Percentiles rank a stretch among this genome's conserved stretches.
Conservation (phyloP, 1,140 invertebrate genomes). For the Drosophila sucinea region DNA sequence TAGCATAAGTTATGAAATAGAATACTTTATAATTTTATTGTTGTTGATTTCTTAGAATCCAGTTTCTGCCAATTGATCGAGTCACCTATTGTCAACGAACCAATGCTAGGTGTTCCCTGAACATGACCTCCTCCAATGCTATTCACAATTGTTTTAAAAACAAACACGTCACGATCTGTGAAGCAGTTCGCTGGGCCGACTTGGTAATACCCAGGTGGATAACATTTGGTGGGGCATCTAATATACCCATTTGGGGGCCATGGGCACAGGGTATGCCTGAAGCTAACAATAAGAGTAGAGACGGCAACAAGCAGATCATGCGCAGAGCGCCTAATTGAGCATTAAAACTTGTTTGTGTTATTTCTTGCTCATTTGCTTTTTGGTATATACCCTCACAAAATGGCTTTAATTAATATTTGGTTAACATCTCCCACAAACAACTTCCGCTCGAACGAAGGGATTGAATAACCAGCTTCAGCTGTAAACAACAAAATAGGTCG, state of each 20-base stretch:
- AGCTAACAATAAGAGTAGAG: neutral
- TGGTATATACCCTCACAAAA: neutral
- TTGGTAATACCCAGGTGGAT: no score
- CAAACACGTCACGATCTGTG: conserved; percentile 54
- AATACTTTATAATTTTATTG: conserved; percentile 56
- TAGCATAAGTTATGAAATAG: conserved; percentile 30
- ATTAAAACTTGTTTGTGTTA: conserved; percentile 41
- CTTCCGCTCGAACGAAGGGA: no score
- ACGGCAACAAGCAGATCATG: conserved; percentile 7
- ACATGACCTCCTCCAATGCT: conserved; percentile 64
- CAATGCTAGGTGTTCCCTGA: conserved; percentile 63
- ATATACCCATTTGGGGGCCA: neutral
- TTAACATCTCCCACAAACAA: neutral
- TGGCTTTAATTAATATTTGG: no score
- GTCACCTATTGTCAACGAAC: conserved; percentile 5
- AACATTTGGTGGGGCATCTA: neutral
- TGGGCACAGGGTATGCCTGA: neutral
- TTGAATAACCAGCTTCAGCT: no score
- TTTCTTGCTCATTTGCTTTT: conserved; percentile 22
- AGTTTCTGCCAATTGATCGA: neutral
- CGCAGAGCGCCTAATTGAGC: conserved; percentile 40
- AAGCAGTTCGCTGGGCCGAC: neutral
- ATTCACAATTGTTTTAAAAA: conserved; percentile 18
- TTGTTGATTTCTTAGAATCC: conserved; percentile 31
- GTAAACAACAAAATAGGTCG: no score